A percentile compares a stretch with the other conserved stretches of the same genome.
phyloP scores from a whole-genome alignment of 2,797 vertebrate species.

The Sebastes aleutianus region DNA sequence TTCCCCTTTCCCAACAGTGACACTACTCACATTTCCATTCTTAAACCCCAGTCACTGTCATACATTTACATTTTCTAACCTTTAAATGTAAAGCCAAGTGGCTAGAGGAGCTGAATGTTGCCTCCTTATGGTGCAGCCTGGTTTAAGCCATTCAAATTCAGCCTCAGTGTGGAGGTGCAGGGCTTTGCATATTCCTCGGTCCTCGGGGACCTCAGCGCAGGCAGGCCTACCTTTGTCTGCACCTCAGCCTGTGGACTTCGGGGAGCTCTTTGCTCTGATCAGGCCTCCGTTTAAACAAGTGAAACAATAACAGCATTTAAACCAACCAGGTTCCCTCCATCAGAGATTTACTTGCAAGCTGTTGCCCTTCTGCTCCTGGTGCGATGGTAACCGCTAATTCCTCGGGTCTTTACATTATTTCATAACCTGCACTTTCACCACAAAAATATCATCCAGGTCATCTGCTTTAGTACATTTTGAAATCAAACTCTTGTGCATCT shows the following conservation, averaged over 20 bases:
- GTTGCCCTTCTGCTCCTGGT: conserved; percentile 81
- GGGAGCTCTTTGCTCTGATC: conserved; percentile 89
- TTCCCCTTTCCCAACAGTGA: background rate
- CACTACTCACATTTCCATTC: conserved; percentile 52
- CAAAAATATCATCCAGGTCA: background rate
- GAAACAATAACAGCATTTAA: conserved; percentile 89
- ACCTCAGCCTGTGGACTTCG: conserved; percentile 78
- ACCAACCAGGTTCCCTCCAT: conserved; percentile 84
- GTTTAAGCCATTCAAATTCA: conserved; percentile 71
- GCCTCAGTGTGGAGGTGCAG: conserved; percentile 76
- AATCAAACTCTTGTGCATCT: background rate
- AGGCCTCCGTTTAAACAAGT: conserved; percentile 90
- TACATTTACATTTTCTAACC: conserved; percentile 64
- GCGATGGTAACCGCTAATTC: conserved; percentile 37
- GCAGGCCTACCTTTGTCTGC: conserved; percentile 77
- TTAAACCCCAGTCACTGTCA: conserved; percentile 42
- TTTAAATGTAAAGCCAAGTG: conserved; percentile 68
- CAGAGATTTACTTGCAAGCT: conserved; percentile 89
- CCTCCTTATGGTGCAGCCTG: conserved; percentile 68
- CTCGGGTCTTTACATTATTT: conserved; percentile 31
- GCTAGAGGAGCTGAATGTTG: conserved; percentile 57
- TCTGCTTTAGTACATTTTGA: background rate
- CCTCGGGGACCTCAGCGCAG: conserved; percentile 79
- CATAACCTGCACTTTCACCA: background rate
- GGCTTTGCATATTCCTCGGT: conserved; percentile 78